Base-by-base conservation (phyloP, 1,140 invertebrate species). In the Pygmarrhopalites habei region DNA sequence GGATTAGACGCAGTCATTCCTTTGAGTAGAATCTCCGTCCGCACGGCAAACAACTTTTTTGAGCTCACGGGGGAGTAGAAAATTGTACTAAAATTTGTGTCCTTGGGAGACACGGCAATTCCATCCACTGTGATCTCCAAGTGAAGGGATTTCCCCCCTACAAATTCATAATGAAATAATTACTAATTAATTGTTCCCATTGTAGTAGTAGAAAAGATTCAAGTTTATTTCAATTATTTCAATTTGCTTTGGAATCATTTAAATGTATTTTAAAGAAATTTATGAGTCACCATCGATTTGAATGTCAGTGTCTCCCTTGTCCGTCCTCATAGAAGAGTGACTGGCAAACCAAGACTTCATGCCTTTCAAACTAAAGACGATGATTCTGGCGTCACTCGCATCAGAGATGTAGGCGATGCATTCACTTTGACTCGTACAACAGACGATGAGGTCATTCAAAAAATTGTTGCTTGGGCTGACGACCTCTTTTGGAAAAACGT, bases 1-100 rank as follows among this genome's bases (percentile, higher is more conserved):
- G n/a, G n/a, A n/a, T n/a, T n/a, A n/a, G n/a, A n/a, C n/a, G n/a
- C n/a, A n/a, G n/a, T n/a, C n/a, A n/a, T n/a, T n/a, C n/a, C n/a
- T n/a, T n/a, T n/a, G n/a, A n/a, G n/a, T n/a, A n/a, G n/a, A n/a
- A n/a, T n/a, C n/a, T n/a, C 32, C 15, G 32, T 35, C 15, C 5
- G 15, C 32, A 35, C 81, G 53, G 85, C 86, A 75, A 86, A 90
- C 1, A 90, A 62, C 80, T 86, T 81, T 75, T 89, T 83, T 2
- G 86, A 88, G 15, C 88, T 87, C 60, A 90, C 75, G 0, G 88
- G 87, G 73, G 90, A 87, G 76, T 84, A 90, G 72, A 88, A 91
- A 0, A 90, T 65, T 7, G 75, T 43, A 75, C 49, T 83, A 75
- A 55, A 82, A 78, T 2, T 78, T 69, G 15, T 82, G 21, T 81